These are phyloP conservation scores for Otolemur crassicaudatus DNA, from an alignment of 2,797 vertebrate species.

Conservation along the genomic window DNA sequence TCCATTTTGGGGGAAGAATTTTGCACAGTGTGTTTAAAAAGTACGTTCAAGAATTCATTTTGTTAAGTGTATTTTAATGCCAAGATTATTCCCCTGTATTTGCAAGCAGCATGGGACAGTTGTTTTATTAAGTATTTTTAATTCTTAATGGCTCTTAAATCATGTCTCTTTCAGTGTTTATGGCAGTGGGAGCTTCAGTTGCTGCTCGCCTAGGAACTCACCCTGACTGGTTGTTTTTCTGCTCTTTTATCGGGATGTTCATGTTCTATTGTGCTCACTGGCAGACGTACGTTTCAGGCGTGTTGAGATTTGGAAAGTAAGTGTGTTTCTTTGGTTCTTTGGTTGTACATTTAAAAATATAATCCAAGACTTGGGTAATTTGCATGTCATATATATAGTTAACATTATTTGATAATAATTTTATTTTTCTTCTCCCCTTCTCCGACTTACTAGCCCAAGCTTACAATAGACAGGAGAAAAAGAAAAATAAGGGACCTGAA, in stretches of 20 bases:
- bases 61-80: slow-evolving; percentile 33
- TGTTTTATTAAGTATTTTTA: neutral
- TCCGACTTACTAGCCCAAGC: neutral
- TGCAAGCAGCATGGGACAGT: neutral
- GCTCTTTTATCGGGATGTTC: slow-evolving; percentile 96
- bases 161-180: slow-evolving; percentile 92
- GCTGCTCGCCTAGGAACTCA: slow-evolving; percentile 93
- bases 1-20: neutral
- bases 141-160: slow-evolving; percentile 3
- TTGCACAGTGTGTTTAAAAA: slow-evolving; percentile 20
- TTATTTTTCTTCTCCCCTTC: slow-evolving; percentile 9
- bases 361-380: slow-evolving; percentile 5
- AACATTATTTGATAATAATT: neutral
- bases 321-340: slow-evolving; percentile 81
- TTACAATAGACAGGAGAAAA: slow-evolving; percentile 30
- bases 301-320: slow-evolving; percentile 96
- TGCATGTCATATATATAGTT: neutral
- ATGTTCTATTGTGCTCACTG: slow-evolving; percentile 99
- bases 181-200: slow-evolving; percentile 94
- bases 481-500: slow-evolving; percentile 6
- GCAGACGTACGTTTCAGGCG: slow-evolving; percentile 99
- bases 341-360: slow-evolving; percentile 28
- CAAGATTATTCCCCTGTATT: neutral
- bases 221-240: slow-evolving; percentile 96
- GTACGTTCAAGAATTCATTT: slow-evolving; percentile 33